phyloP scores from a whole-genome alignment of 2,888 invertebrate genomes.

The Athrips mouffetella region DNA sequence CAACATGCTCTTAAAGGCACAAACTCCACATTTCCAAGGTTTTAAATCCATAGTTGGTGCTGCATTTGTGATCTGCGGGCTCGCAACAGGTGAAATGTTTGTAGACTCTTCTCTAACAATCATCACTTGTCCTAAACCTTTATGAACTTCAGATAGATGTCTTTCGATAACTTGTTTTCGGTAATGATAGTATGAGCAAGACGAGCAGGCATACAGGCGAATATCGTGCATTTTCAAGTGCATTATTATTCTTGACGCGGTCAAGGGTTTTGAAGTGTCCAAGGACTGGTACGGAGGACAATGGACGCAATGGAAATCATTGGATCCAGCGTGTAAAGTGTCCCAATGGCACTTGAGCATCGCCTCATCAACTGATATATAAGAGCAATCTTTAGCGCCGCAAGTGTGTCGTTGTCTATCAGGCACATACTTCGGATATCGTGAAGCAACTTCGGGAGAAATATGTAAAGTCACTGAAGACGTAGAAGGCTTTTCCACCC shows the following conservation, averaged over 20 bases:
- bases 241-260: conserved; percentile 80
- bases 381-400: conserved; percentile 83
- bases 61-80: conserved; percentile 24
- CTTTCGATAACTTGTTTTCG: conserved; percentile 81
- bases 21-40: conserved; percentile 85
- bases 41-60: conserved; percentile 74
- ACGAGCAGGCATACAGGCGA: conserved; percentile 84
- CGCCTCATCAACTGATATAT: conserved; percentile 83
- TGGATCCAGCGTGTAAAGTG: conserved; percentile 81
- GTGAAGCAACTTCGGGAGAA: conserved; percentile 39
- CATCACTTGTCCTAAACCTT: conserved; percentile 56
- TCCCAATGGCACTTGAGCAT: conserved; percentile 86
- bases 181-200: conserved; percentile 82
- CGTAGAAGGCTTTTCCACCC: conserved; percentile 33
- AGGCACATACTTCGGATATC: conserved; percentile 72
- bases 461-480: conserved; percentile 25
- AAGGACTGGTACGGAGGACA: conserved; percentile 79
- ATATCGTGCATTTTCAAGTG: conserved; percentile 88
- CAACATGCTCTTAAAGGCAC: conserved; percentile 79
- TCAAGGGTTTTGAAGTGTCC: conserved; percentile 62
- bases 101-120: conserved; percentile 51
- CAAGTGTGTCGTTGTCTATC: conserved; percentile 82
- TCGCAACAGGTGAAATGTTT: conserved; percentile 27
- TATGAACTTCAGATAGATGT: conserved; percentile 82
- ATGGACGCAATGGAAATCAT: conserved; percentile 83